Percentiles rank a stretch among this genome's conserved stretches.
phyloP scores from a whole-genome alignment of 1,140 invertebrate genomes.

The Pseudomyrmex cubaensis region DNA sequence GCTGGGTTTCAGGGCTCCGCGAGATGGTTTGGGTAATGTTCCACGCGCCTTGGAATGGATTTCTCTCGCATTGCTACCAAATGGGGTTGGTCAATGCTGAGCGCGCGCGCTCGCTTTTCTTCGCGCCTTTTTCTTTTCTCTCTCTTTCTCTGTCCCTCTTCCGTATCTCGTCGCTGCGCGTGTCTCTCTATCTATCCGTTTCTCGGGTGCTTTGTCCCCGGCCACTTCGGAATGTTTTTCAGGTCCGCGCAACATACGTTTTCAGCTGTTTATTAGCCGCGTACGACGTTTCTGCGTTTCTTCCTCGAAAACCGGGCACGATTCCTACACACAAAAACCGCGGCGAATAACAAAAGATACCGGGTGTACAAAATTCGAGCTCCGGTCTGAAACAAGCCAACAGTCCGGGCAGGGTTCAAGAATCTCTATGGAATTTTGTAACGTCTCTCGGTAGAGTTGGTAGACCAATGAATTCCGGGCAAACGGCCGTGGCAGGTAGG shows the following conservation, averaged over 20 bases:
- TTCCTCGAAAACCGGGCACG: no score
- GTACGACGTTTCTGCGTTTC: no score
- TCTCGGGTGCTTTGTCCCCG: no score
- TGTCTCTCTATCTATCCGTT: no score
- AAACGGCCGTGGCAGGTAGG: slow-evolving; percentile 48
- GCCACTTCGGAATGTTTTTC: neutral
- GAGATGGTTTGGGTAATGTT: slow-evolving; percentile 79
- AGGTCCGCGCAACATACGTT: no score
- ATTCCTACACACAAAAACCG: slow-evolving; percentile 1
- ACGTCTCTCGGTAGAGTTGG: slow-evolving; percentile 41
- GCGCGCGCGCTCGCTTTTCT: slow-evolving; percentile 62
- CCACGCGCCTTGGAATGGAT: slow-evolving; percentile 79
- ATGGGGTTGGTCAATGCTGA: slow-evolving; percentile 78
- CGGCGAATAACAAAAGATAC: slow-evolving; percentile 9
- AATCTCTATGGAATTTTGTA: slow-evolving; percentile 59
- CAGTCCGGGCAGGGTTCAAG: slow-evolving; percentile 15
- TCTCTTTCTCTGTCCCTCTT: neutral
- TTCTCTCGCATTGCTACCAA: slow-evolving; percentile 79
- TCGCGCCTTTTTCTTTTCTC: slow-evolving; percentile 30
- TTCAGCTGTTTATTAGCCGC: no score
- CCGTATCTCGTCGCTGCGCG: no score
- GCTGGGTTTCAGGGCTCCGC: slow-evolving; percentile 77
- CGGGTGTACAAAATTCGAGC: neutral
- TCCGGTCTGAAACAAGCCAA: no score
- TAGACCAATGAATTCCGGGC: slow-evolving; percentile 56